Evolutionary conservation across 2,113 vertebrate genomes (phyloP), one percentile per base, ranked within the genome.

Genomic region (Orcinus orca): DNA sequence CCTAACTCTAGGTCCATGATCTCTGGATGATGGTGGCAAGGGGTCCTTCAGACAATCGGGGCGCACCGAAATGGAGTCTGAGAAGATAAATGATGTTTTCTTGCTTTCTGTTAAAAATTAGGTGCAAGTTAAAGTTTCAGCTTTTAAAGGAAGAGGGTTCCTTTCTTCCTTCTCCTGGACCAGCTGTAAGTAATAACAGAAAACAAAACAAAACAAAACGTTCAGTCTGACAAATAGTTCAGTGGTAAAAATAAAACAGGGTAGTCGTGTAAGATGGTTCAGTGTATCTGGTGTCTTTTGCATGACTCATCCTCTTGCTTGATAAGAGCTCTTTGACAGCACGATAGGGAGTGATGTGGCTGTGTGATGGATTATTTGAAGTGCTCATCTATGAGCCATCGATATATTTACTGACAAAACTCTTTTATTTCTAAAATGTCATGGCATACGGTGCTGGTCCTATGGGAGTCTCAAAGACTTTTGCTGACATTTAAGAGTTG

Each of bases 131-230:
- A 44, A 63, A 83, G 29, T 38, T 77, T 90, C 60, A 88, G 10
- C 25, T 67, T 87, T 76, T 44, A 89, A 31, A 95, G 83, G 63
- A 92, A 68, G 53, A 74, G 2, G 0, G 7, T 31, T 47, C 29
- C 74, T 73, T 38, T 38, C 55, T 81, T 88, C 62, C 47, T 73
- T 58, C 86, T 68, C 62, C 36, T 81, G 36, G 76, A 97, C 77
- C 96, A 82, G 73, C 60, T 85, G 53, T 38, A 94, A 95, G 77
- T 81, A 93, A 81, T 88, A 73, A 79, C 9, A 89, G 68, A 93
- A 85, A 71, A 82, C 14, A 74, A 76, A 79, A 23, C 44, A 53
- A 85, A 71, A 93, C 36, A 53, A 85, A 71, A 93, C 53, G 63
- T 63, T 41, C 26, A 29, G 23, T 58, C 86, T 65, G 41, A 91